A percentile compares a stretch with the other conserved stretches of the same genome.
Conservation (phyloP, 2,888 invertebrate genomes). For the Athalia cordata region DNA sequence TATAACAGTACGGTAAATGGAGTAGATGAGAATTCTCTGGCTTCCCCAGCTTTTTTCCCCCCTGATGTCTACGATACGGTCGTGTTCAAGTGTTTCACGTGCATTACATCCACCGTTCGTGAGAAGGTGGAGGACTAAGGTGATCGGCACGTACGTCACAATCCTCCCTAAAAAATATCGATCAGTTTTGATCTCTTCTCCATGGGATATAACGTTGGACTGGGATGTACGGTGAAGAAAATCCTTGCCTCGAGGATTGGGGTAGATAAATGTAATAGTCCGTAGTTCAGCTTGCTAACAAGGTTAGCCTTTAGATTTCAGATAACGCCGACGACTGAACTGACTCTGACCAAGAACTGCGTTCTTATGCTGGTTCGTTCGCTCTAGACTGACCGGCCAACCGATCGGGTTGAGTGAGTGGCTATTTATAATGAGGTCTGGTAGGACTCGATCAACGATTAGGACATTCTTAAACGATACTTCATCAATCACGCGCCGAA, state of each 20-base stretch:
- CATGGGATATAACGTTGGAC: not conserved
- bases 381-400: slow-evolving; percentile 1
- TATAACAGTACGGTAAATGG: no score
- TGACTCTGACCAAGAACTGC: slow-evolving; percentile 39
- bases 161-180: slow-evolving; percentile 58
- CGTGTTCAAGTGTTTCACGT: no score
- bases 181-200: slow-evolving; percentile 55
- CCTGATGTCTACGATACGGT: no score
- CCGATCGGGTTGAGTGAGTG: slow-evolving; percentile 46
- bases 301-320: slow-evolving; percentile 64
- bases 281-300: slow-evolving; percentile 67
- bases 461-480: slow-evolving; percentile 66
- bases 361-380: not conserved
- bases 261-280: slow-evolving; percentile 66
- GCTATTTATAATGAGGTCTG: slow-evolving; percentile 63
- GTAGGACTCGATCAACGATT: slow-evolving; percentile 68
- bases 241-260: slow-evolving; percentile 58
- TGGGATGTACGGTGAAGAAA: slow-evolving; percentile 55
- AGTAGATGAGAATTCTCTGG: no score
- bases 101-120: not conserved
- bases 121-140: slow-evolving; percentile 34
- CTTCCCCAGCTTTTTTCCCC: no score
- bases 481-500: slow-evolving; percentile 64
- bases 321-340: slow-evolving; percentile 56
- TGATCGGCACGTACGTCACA: slow-evolving; percentile 53